Conservation (phyloP, 2,797 vertebrate genomes). For the Bucorvus abyssinicus region DNA sequence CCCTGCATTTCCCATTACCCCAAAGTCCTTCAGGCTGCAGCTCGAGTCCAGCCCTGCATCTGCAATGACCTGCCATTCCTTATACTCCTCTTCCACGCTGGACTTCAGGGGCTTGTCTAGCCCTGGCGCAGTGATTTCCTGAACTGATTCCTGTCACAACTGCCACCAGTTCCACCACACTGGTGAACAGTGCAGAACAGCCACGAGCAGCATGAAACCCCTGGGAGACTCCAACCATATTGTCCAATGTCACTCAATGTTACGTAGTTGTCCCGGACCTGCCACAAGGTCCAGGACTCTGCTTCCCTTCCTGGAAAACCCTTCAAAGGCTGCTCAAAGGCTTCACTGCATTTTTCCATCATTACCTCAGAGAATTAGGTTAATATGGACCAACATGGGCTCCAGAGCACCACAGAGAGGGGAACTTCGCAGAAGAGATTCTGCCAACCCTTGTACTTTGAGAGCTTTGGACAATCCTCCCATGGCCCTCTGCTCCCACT, state of each 20-base stretch:
- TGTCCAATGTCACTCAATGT: neutral
- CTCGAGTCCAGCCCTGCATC: neutral
- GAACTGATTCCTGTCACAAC: neutral
- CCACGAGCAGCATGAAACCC: neutral
- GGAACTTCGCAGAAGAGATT: fast-evolving
- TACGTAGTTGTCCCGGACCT: neutral
- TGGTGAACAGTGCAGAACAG: neutral
- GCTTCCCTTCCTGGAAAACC: neutral
- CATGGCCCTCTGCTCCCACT: neutral
- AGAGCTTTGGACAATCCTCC: neutral
- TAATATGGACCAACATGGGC: neutral
- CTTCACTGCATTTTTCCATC: neutral
- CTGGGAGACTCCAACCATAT: neutral
- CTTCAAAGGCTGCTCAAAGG: neutral
- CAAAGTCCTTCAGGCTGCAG: neutral
- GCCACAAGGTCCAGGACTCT: neutral
- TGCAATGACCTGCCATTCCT: neutral
- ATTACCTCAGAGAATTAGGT: neutral
- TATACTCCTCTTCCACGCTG: neutral
- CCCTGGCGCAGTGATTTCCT: neutral
- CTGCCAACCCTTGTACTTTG: neutral
- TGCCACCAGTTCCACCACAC: neutral
- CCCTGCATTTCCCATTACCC: slow-evolving; percentile 24
- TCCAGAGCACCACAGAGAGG: neutral
- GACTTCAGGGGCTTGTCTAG: neutral